Percentiles rank a stretch among this genome's conserved stretches.
Conservation (phyloP, 2,113 vertebrate genomes). For the Rana temporaria region DNA sequence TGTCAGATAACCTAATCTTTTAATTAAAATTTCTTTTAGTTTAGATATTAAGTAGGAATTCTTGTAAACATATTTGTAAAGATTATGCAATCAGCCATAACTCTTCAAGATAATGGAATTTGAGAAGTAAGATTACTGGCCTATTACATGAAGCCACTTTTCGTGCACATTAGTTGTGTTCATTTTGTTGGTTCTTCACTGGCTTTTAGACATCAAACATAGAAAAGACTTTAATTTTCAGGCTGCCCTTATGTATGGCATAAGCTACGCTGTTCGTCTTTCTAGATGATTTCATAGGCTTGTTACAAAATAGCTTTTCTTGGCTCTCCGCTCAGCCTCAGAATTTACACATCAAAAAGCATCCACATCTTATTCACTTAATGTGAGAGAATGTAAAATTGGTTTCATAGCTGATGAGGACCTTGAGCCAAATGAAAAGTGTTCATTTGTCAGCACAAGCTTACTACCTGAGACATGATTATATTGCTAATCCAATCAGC, state of each 20-base stretch:
- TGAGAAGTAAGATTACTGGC: too few species aligned
- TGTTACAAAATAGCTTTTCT: conserved; percentile 14
- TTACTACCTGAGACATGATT: conserved; percentile 84
- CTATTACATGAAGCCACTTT: neutral
- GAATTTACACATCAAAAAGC: conserved; percentile 87
- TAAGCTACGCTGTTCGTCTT: neutral
- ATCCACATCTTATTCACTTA: conserved; percentile 88
- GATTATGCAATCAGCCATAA: too few species aligned
- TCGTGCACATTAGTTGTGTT: neutral
- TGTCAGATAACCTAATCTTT: too few species aligned
- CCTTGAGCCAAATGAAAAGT: conserved; percentile 87
- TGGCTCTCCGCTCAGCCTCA: conserved; percentile 4
- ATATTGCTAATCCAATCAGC: conserved; percentile 88
- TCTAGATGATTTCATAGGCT: conserved; percentile 14
- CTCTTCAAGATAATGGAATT: too few species aligned
- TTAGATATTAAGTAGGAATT: too few species aligned
- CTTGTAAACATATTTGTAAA: too few species aligned
- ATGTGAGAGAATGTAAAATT: conserved; percentile 87
- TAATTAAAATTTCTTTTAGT: too few species aligned
- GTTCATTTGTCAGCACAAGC: conserved; percentile 87
- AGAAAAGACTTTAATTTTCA: conserved; percentile 10
- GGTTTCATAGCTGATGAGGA: conserved; percentile 86
- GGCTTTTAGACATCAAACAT: neutral
- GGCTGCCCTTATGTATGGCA: neutral
- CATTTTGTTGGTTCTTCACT: neutral